Evolutionary conservation across 2,113 vertebrate species (phyloP).

Genomic region (Tragelaphus imberbis): DNA sequence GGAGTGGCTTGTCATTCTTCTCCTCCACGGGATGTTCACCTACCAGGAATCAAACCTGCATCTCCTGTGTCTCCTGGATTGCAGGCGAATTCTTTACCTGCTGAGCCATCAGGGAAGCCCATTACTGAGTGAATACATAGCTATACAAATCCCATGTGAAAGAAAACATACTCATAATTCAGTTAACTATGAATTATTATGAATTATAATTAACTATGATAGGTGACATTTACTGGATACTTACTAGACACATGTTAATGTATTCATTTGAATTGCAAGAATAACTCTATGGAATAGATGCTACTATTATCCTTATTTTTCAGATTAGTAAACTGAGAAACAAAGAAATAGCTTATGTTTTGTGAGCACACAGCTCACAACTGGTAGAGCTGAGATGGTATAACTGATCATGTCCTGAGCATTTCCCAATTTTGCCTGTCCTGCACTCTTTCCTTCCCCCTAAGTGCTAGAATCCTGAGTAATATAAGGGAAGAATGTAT

Average conservation of each 20-base stretch:
- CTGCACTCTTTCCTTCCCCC: background rate
- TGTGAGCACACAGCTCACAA: background rate
- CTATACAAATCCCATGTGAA: background rate
- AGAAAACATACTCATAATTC: background rate
- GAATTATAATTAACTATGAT: background rate
- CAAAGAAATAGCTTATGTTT: background rate
- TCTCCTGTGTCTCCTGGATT: background rate
- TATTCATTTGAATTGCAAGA: background rate
- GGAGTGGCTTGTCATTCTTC: background rate
- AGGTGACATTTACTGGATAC: background rate
- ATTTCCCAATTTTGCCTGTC: background rate
- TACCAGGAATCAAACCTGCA: background rate
- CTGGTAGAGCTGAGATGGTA: background rate
- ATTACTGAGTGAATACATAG: background rate
- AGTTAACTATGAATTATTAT: background rate
- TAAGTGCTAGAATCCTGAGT: background rate
- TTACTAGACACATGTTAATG: background rate
- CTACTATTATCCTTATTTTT: background rate
- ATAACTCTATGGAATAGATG: background rate
- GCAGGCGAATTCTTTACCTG: background rate
- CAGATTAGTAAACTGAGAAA: background rate
- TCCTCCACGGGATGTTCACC: background rate
- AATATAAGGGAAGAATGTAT: background rate
- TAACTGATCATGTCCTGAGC: background rate
- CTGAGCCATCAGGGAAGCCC: background rate